A percentile compares a stretch with the other conserved stretches of the same genome.
Conservation (phyloP, 2,113 vertebrate species). For the Seriola dumerili region DNA sequence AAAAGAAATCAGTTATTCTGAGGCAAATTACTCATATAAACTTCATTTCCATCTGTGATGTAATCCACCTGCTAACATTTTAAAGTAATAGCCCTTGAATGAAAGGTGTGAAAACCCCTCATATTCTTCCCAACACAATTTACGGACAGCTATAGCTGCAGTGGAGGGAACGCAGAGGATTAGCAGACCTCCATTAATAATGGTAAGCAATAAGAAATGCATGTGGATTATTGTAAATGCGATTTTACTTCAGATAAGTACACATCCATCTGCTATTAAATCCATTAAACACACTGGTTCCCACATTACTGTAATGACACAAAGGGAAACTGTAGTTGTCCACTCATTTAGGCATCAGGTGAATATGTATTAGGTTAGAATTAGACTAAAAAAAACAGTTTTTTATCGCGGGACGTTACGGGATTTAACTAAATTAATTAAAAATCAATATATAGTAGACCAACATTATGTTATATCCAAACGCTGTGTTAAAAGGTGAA, state of each 20-base stretch:
- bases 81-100: background rate
- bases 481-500: background rate
- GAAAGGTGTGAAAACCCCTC: conserved; percentile 2
- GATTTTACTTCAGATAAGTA: conserved; percentile 33
- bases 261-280: conserved; percentile 54
- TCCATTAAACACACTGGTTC: conserved; percentile 28
- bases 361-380: background rate
- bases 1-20: background rate
- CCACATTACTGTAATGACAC: conserved; percentile 21
- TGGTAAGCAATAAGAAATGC: conserved; percentile 19
- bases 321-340: background rate
- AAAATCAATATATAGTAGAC: background rate
- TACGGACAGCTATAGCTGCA: background rate
- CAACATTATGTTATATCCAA: too few species aligned
- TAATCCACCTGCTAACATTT: conserved; percentile 12
- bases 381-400: background rate
- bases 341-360: background rate
- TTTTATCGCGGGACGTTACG: background rate
- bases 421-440: background rate
- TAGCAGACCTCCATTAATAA: conserved; percentile 13
- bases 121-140: background rate
- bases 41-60: background rate
- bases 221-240: conserved; percentile 35
- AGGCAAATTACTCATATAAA: conserved; percentile 8
- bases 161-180: conserved; percentile 17